Evolutionary conservation across 1,140 invertebrate species (phyloP), one percentile per base, ranked within the genome.

Genomic region (Scylla paramamosain): DNA sequence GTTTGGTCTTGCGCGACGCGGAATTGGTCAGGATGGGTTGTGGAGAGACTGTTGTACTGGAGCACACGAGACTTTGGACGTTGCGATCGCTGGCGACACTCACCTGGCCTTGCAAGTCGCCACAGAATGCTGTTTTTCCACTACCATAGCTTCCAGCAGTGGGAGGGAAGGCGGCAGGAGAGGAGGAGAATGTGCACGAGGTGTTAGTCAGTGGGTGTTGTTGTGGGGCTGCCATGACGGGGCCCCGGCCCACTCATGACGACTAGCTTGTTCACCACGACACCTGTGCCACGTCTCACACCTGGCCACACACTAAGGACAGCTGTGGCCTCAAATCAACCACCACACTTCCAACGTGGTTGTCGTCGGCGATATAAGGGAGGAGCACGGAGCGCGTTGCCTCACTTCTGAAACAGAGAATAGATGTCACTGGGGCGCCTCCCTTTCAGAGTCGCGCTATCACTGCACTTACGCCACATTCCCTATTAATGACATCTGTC

Each of bases 371-470:
- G 48, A 93, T 95, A 95, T 92, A 95, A 95, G 94, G 28, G 20
- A 48, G 45, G 91, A 28, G 31, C 25, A 29, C 84, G 48, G 52
- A 20, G 14, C 10, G 45, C 16, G 20, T 25, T 12, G 4, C 8
- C 94, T 95, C 94, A 95, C 94, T 92, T 91, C 94, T 95, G 94
- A 95, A 95, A 95, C 39, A 95, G 82, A 95, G 29, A n/a, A 28
- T 45, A 28, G 39, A 45, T n/a, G 89, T 94, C 91, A 94, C 86
- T 14, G n/a, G 32, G 48, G 28, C 31, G 31, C 45, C 86, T 46
- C 14, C 29, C 28, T 67, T 20, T 20, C 32, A 20, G 28, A 25
- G 31, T 31, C 32, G 31, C 48, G 59, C 29, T 59, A 8, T 32
- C 59, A 29, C 14, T 39, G n/a, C 52, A 59, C 31, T 12, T 16